phyloP scores from a whole-genome alignment of 2,113 vertebrate genomes.

The Clarias batrachus region DNA sequence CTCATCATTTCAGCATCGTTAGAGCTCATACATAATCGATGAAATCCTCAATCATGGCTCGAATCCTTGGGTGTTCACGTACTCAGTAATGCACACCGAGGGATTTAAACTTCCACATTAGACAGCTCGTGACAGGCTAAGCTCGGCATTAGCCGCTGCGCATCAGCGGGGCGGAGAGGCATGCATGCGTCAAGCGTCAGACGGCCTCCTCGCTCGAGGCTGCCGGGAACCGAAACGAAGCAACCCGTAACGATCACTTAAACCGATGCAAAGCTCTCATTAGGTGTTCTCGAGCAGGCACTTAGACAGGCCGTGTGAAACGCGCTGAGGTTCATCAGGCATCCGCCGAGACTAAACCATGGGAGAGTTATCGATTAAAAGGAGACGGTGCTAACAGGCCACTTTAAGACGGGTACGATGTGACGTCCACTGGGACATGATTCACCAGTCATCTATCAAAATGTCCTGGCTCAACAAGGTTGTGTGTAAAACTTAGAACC shows the following conservation, averaged over 20 bases:
- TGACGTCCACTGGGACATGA: not conserved
- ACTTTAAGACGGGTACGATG: not conserved
- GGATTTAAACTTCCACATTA: not conserved
- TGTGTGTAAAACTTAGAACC: too few species aligned
- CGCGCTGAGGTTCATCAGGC: not conserved
- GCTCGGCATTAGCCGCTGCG: not conserved
- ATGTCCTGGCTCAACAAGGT: not conserved
- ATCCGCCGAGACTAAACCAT: not conserved
- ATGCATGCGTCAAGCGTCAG: not conserved
- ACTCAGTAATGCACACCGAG: not conserved
- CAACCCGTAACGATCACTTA: not conserved
- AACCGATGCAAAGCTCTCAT: not conserved
- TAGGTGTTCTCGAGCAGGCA: not conserved
- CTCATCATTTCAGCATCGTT: slow-evolving; percentile 21
- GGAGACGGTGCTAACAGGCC: not conserved
- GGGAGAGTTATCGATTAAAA: not conserved
- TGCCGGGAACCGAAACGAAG: not conserved
- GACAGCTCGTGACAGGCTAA: not conserved
- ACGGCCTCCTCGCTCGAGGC: not conserved
- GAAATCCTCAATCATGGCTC: slow-evolving; percentile 4
- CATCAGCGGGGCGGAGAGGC: not conserved
- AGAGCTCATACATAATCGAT: slow-evolving; percentile 31
- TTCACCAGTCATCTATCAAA: not conserved
- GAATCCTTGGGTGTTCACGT: not conserved
- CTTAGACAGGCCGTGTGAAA: not conserved